A percentile compares a stretch with the other conserved stretches of the same genome.
Evolutionary conservation across 2,797 vertebrate species (phyloP).

Genomic region (Platyrinchus mystaceus): DNA sequence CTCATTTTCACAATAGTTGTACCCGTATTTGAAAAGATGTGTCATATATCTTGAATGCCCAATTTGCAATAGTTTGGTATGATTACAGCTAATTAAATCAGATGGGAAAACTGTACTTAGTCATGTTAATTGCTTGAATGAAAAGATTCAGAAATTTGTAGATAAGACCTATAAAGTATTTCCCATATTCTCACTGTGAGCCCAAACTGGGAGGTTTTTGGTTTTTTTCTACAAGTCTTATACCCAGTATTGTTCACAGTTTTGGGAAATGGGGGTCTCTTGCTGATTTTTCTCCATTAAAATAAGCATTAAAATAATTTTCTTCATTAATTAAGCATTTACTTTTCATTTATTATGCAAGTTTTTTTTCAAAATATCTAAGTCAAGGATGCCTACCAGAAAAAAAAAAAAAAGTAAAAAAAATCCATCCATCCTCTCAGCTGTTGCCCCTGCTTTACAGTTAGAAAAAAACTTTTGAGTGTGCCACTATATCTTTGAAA

Average conservation of each 20-base stretch:
- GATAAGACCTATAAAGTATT: neutral
- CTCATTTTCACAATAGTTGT: constrained; percentile 54
- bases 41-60: constrained; percentile 11
- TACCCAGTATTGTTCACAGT: neutral
- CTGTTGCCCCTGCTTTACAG: neutral
- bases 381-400: neutral
- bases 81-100: constrained; percentile 66
- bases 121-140: constrained; percentile 27
- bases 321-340: neutral
- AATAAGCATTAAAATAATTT: neutral
- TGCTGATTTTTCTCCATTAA: neutral
- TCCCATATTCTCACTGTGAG: neutral
- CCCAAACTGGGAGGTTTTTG: neutral
- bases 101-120: constrained; percentile 29
- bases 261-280: neutral
- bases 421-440: neutral
- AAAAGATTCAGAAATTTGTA: constrained; percentile 16
- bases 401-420: neutral
- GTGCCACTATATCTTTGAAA: neutral
- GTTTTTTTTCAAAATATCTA: neutral
- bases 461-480: neutral
- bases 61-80: constrained; percentile 33
- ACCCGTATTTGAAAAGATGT: constrained; percentile 44
- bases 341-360: neutral
- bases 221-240: neutral